Evolutionary conservation across 37 sponge, comb jelly and placozoan species (phyloP), one percentile per base, ranked within the genome.

Genomic region (Cliona cf. orientalis): DNA sequence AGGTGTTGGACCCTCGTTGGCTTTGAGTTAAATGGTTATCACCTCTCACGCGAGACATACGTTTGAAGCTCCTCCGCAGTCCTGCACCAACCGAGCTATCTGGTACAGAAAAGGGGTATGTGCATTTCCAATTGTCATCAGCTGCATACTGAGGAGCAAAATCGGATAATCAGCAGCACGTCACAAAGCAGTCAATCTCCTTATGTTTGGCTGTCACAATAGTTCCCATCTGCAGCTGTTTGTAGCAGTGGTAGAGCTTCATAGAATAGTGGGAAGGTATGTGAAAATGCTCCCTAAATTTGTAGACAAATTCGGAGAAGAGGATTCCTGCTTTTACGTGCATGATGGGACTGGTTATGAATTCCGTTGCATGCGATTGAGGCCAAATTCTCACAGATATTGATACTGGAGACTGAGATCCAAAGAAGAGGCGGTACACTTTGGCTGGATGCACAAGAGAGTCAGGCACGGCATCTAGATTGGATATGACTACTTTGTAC

Each of bases 81-180:
- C 72, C 68, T 38, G 39, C 77, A 23, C 74, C n/a, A 25, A 78
- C 36, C 26, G 86, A 64, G 12, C 0, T 70, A n/a, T 61, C 56
- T 2, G 72, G 72, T 5, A 86, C 19, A 26, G 73, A 42, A 38
- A 86, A 86, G 5, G 86, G 72, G 45, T 86, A 78, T 1, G 75
- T 79, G 38, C 86, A 86, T 35, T 79, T 71, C 86, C 86, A 86
- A 23, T 69, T 60, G 58, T 71, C 70, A 55, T 68, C 33, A 23
- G 64, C 68, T 2, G 66, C 79, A 57, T 86, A 86, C 22, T 71
- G 80, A 29, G 86, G 86, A n/a, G 79, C 11, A 23, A 28, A 86
- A 42, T 78, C 72, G 35, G 33, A 42, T 65, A 59, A 11, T 57
- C 35, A 37, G 22, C 43, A 69, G 4, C 3, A n/a, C 38, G 40